Conservation (phyloP, 2,888 invertebrate species). For the Acholoe squamosa region DNA sequence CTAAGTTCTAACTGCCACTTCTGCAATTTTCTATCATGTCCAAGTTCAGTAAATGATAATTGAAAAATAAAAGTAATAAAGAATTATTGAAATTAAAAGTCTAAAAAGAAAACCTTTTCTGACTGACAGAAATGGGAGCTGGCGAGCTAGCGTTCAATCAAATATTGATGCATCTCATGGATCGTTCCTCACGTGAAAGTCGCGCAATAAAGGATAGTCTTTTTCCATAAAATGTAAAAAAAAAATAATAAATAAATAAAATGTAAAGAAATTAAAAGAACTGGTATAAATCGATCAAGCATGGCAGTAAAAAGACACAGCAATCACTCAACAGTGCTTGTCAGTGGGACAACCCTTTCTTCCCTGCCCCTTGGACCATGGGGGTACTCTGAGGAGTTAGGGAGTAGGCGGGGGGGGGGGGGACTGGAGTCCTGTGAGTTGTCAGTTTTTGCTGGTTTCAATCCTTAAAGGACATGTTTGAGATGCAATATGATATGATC, state of each 20-base stretch:
- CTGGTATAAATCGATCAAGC: not conserved
- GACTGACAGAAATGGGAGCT: no score
- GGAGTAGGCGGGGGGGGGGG: not conserved
- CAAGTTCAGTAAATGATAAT: no score
- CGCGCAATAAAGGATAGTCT: not conserved
- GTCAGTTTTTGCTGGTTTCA: not conserved
- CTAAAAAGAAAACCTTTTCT: no score
- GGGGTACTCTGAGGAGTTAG: no score
- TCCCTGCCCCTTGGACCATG: no score
- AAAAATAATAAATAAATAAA: no score
- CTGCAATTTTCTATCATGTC: no score
- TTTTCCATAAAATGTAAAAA: not conserved
- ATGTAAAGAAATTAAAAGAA: no score
- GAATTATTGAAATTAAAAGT: no score
- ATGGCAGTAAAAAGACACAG: not conserved
- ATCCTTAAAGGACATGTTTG: not conserved
- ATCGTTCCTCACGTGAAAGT: not conserved
- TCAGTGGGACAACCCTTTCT: not conserved
- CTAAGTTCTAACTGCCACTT: no score
- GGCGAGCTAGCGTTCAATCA: not conserved
- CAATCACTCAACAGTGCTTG: not conserved
- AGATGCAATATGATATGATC: not conserved
- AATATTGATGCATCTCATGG: conserved; percentile 1
- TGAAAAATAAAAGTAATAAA: no score
- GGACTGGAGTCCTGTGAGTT: not conserved